Evolutionary conservation across 2,888 invertebrate species (phyloP), one percentile per base, ranked within the genome.

Genomic region (Tinea pellionella): DNA sequence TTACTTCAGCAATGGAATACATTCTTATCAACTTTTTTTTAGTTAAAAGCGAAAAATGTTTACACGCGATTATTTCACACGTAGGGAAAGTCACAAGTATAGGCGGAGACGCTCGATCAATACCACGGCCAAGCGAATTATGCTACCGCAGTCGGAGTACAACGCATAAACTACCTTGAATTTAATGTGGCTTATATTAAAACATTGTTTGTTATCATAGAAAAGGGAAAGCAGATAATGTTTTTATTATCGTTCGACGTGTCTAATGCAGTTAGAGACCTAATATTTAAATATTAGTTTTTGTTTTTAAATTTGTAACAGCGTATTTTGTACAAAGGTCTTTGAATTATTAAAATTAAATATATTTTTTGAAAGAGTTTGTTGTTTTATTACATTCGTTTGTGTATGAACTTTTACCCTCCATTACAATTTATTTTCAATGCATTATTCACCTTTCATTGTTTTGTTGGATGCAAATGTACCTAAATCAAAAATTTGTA

Each of bases 1-100:
- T 86, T 61, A 80, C 86, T 73, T 87, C 87, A 64, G 87, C 87
- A 64, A 87, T 77, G 61, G 86, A 78, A 73, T 86, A 78, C 87
- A 87, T 86, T 80, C 77, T 78, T 66, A 67, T 69, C 62, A 63
- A 56, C 51, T 60, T 69, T 68, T 69, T 70, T 65, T 65, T 59
- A n/a, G 61, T 63, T 64, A 65, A 66, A 67, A 65, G 56, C 62
- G 64, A 64, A 69, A 69, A 72, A 66, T 65, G 64, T 57, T 61
- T 64, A 67, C 61, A 12, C 37, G 57, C 57, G 32, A 16, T 9
- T 24, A 56, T 13, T 18, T 3, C 3, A 51, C 63, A 63, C 66
- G 68, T 63, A 62, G 24, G 24, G 24, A 61, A 60, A 63, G 61
- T 61, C 30, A n/a, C n/a, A 15, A 62, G 58, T 61, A 61, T 63